Percentiles rank a stretch among this genome's conserved stretches.
Conservation (phyloP, 2,888 invertebrate genomes). For the Xanthia togata region DNA sequence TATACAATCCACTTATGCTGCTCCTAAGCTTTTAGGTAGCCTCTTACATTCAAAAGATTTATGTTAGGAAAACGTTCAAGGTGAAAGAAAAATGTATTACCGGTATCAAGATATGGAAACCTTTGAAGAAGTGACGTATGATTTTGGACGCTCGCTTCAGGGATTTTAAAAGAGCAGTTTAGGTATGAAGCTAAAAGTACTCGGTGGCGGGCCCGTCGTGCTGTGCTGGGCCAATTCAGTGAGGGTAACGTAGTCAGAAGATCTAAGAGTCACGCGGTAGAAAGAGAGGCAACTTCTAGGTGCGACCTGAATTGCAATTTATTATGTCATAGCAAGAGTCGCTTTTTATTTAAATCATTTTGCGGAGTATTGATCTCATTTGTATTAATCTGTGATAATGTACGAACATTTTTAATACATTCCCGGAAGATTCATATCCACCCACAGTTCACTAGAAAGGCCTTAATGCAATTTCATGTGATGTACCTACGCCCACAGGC, state of each 20-base stretch:
- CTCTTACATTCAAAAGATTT: conserved; percentile 45
- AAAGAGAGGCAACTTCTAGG: no score
- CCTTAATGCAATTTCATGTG: conserved; percentile 36
- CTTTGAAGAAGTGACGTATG: conserved; percentile 25
- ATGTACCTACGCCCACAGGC: conserved; percentile 26
- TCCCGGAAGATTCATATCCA: background rate
- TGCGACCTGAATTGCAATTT: no score
- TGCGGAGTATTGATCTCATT: no score
- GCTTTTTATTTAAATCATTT: no score
- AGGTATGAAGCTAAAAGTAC: no score
- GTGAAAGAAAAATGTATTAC: conserved; percentile 32
- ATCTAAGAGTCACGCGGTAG: no score
- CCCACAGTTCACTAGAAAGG: conserved; percentile 3
- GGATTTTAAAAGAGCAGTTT: background rate
- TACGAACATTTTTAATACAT: background rate
- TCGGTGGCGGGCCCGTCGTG: no score
- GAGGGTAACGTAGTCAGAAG: no score
- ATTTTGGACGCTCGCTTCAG: conserved; percentile 3
- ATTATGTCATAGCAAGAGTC: no score
- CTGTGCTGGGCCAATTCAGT: no score
- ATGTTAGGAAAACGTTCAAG: conserved; percentile 32
- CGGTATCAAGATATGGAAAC: conserved; percentile 19
- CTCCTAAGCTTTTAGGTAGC: conserved; percentile 34
- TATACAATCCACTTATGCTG: conserved; percentile 49
- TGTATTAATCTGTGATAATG: background rate